Percentiles rank a stretch among this genome's conserved stretches.
These are phyloP conservation scores for Tromatobia lineatoria DNA, from an alignment of 2,888 invertebrate species.

Conservation along the genomic window DNA sequence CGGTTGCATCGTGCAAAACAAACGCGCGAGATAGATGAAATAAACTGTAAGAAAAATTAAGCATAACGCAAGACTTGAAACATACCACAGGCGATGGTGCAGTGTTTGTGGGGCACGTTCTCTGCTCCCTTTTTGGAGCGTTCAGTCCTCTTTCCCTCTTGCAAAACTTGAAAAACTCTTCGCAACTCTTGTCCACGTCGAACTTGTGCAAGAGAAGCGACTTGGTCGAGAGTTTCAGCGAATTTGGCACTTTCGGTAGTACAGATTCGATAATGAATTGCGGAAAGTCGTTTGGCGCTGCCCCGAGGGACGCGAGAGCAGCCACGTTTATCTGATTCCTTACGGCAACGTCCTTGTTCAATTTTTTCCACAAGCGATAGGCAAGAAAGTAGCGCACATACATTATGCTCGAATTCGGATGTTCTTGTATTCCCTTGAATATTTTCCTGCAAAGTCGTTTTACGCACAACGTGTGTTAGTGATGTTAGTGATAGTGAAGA, in stretches of 20 bases:
- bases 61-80: slow-evolving; percentile 3
- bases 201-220: slow-evolving; percentile 79
- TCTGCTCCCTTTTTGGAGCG: slow-evolving; percentile 45
- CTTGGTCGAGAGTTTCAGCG: slow-evolving; percentile 76
- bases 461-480: slow-evolving; percentile 30
- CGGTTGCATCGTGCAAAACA: too few relatives aligned
- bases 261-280: slow-evolving; percentile 77
- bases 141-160: slow-evolving; percentile 61
- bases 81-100: slow-evolving; percentile 54
- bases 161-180: slow-evolving; percentile 78
- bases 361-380: slow-evolving; percentile 82
- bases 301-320: slow-evolving; percentile 77
- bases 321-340: slow-evolving; percentile 78
- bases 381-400: slow-evolving; percentile 82
- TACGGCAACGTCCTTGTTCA: slow-evolving; percentile 77
- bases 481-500: not conserved
- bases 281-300: slow-evolving; percentile 76
- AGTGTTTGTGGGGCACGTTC: slow-evolving; percentile 32
- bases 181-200: slow-evolving; percentile 79
- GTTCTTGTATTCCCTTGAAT: slow-evolving; percentile 76
- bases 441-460: slow-evolving; percentile 79
- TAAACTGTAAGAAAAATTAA: not conserved
- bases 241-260: slow-evolving; percentile 81
- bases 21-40: not conserved
- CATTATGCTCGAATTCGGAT: slow-evolving; percentile 78